Percentiles rank a stretch among this genome's conserved stretches.
Conservation (phyloP, 2,797 vertebrate genomes). For the Alauda arvensis region DNA sequence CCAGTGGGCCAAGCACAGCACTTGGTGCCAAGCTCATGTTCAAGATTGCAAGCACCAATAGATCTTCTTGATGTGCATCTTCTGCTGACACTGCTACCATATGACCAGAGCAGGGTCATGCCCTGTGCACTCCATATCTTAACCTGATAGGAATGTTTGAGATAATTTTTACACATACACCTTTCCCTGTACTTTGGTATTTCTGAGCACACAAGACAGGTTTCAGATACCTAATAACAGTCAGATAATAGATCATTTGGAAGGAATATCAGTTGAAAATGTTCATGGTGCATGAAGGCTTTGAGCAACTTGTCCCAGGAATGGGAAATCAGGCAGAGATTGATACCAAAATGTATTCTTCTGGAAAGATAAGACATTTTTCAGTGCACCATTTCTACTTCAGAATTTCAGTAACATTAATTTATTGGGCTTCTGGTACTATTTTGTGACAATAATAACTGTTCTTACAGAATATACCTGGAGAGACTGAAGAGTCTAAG, state of each 20-base stretch:
- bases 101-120: background rate
- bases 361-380: background rate
- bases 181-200: background rate
- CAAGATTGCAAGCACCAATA: no score
- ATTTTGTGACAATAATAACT: background rate
- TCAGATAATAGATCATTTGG: background rate
- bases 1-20: background rate
- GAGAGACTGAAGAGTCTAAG: background rate
- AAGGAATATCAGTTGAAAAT: background rate
- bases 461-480: background rate
- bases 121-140: background rate
- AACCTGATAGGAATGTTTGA: no score
- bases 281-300: background rate
- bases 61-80: background rate
- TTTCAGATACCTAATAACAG: background rate
- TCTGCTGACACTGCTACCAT: background rate
- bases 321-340: background rate
- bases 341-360: background rate
- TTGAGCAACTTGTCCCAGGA: background rate
- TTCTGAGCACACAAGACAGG: background rate
- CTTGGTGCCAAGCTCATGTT: background rate
- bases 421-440: background rate
- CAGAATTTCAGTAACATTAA: background rate
- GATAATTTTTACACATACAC: no score
- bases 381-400: background rate